phyloP scores from a whole-genome alignment of 1,140 invertebrate genomes.

The Maconellicoccus hirsutus region DNA sequence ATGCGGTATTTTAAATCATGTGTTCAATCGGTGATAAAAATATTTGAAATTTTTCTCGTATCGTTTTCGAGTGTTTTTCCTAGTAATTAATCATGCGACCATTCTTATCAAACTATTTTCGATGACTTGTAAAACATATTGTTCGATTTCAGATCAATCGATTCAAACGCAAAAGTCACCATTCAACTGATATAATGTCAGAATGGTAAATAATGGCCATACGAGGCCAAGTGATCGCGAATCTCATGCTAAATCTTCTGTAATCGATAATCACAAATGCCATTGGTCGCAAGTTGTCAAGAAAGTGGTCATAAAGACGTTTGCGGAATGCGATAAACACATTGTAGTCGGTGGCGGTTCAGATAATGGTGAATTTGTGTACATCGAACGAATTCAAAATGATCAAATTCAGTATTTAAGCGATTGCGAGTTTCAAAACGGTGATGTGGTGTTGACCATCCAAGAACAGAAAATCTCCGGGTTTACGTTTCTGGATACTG shows the following conservation, averaged over 20 bases:
- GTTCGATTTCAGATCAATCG: background rate
- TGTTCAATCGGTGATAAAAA: background rate
- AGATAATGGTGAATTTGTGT: conserved; percentile 47
- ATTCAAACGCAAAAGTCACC: background rate
- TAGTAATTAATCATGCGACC: too few species aligned
- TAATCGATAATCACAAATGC: background rate
- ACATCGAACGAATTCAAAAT: conserved; percentile 35
- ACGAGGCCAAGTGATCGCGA: conserved; percentile 32
- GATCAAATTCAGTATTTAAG: conserved; percentile 37
- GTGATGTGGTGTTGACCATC: conserved; percentile 48
- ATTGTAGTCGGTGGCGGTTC: conserved; percentile 40
- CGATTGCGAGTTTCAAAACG: conserved; percentile 34
- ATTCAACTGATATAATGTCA: conserved; percentile 31
- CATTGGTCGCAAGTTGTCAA: conserved; percentile 31
- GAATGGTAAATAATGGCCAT: conserved; percentile 34
- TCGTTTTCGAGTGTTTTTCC: background rate
- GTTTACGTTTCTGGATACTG: conserved; percentile 47
- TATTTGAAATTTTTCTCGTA: background rate
- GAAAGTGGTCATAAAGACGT: conserved; percentile 28
- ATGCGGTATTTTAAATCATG: background rate
- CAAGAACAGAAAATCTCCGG: conserved; percentile 52
- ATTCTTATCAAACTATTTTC: too few species aligned
- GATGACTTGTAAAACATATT: too few species aligned
- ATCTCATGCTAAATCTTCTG: conserved; percentile 23
- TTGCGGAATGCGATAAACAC: conserved; percentile 30